Base-by-base conservation (phyloP, 37 sponge, comb jelly and placozoan genomes). In the Halichondria panicea region DNA sequence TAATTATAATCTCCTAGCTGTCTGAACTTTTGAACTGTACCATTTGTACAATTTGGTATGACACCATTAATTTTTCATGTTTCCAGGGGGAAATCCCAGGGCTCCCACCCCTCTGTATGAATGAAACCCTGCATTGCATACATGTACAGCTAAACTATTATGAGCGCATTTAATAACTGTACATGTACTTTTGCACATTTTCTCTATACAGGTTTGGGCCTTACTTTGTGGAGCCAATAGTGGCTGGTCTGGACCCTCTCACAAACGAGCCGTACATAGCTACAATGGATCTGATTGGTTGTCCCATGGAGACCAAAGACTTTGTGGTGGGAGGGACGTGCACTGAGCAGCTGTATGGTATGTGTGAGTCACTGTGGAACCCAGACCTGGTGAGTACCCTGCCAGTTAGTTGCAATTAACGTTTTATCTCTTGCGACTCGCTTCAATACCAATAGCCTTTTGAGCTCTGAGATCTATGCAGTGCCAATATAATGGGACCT, bases 351-450 rank as follows among this genome's bases (percentile, higher is more conserved):
- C 81, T 97, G 81, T 97, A 97, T 74, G 98, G 98, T 40, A 97
- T 97, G 98, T 97, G 98, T 72, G 98, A 97, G 68, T 87, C 95
- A 21, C 89, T 97, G 22, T 97, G 92, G 93, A 88, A 85, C 80
- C 98, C 98, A 32, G 88, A 97, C 63, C 53, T 97, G 83, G 94
- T 93, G 33, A 70, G 77, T 41, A 35, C n/a, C n/a, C n/a, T n/a
- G n/a, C n/a, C n/a, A n/a, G n/a, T n/a, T n/a, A n/a, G n/a, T n/a
- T n/a, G n/a, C n/a, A n/a, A n/a, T n/a, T n/a, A n/a, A n/a, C n/a
- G n/a, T n/a, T n/a, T n/a, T n/a, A n/a, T n/a, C n/a, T n/a, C n/a
- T n/a, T n/a, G n/a, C n/a, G n/a, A n/a, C n/a, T n/a, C n/a, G n/a
- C n/a, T n/a, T n/a, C n/a, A n/a, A n/a, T n/a, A n/a, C n/a, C n/a